Conservation (phyloP, 2,113 vertebrate species). For the Murina feae region DNA sequence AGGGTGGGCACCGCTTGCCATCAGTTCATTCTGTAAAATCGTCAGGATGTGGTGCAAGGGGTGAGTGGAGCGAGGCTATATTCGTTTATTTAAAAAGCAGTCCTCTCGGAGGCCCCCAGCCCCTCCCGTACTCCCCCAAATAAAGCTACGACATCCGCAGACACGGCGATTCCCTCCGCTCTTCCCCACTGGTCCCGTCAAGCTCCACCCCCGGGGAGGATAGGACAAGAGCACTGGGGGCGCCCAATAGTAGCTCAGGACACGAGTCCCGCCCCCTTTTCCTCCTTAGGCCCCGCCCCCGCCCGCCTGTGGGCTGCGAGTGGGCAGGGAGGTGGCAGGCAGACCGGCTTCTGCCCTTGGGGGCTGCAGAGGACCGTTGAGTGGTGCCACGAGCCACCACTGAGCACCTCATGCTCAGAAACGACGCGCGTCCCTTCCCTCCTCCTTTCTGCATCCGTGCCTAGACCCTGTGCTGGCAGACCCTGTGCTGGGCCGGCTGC, state of each 20-base stretch:
- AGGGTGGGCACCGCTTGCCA: background rate
- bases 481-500: background rate
- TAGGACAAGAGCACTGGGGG: background rate
- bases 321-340: background rate
- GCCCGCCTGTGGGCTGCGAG: fast-evolving
- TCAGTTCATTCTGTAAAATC: background rate
- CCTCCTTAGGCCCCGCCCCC: background rate
- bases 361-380: background rate
- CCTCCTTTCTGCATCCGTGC: background rate
- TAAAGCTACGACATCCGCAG: background rate
- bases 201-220: background rate
- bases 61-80: background rate
- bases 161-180: too few relatives aligned
- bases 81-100: background rate
- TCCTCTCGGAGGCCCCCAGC: background rate
- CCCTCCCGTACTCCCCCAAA: background rate
- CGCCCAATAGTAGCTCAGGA: background rate
- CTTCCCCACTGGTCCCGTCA: background rate
- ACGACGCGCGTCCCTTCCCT: background rate
- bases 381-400: background rate
- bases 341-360: background rate
- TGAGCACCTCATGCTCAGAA: background rate
- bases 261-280: background rate
- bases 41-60: background rate
- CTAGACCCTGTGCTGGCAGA: background rate